phyloP scores from a whole-genome alignment of 2,888 invertebrate species.

The Ceriagrion tenellum region DNA sequence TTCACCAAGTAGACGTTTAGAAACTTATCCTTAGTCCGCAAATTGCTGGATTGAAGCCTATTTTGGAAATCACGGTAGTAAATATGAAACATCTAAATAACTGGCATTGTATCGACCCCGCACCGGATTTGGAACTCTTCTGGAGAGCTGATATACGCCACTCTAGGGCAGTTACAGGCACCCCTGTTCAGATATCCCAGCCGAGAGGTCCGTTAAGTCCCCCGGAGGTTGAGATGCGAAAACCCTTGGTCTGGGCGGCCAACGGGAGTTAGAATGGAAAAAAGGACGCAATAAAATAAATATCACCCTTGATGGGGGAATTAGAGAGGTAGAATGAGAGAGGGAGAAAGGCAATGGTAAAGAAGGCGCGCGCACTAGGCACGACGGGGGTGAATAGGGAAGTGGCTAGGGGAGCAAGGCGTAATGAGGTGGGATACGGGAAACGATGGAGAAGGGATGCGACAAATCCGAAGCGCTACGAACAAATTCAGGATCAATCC shows the following conservation, averaged over 20 bases:
- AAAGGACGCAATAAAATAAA: background rate
- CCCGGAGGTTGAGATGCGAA: background rate
- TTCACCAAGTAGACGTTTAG: too few relatives aligned
- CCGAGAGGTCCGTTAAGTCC: background rate
- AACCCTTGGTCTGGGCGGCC: background rate
- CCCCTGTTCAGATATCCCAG: background rate
- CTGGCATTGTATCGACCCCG: background rate
- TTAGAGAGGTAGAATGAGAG: background rate
- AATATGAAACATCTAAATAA: background rate
- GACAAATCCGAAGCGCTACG: too few relatives aligned
- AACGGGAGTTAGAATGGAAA: background rate
- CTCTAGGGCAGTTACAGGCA: background rate
- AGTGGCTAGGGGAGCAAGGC: background rate
- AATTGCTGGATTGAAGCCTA: too few relatives aligned
- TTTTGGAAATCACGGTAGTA: background rate
- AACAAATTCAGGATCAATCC: too few relatives aligned
- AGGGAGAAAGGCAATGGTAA: background rate
- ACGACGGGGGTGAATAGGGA: background rate
- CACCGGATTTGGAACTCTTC: background rate
- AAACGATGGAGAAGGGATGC: background rate
- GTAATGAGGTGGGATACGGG: background rate
- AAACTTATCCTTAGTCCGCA: too few relatives aligned
- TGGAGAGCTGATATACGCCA: background rate
- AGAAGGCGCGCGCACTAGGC: background rate
- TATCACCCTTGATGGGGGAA: background rate